These are phyloP conservation scores for Uropsilus gracilis DNA, from an alignment of 2,113 vertebrate species.

Conservation along the genomic window DNA sequence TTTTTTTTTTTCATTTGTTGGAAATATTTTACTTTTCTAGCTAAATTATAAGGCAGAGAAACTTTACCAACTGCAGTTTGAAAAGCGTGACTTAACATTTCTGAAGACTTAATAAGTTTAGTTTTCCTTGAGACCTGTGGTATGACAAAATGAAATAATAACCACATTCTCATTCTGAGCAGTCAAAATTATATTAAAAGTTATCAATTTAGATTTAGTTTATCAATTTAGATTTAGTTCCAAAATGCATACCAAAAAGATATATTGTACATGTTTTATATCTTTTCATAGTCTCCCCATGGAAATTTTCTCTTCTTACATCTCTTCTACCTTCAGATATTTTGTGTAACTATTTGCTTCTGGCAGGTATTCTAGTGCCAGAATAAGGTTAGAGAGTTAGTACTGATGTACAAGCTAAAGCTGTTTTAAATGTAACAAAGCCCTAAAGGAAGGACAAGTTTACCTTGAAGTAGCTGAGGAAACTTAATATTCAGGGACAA, in stretches of 20 bases:
- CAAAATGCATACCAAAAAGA: neutral
- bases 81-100: neutral
- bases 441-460: conserved; percentile 14
- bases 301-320: neutral
- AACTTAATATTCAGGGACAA: conserved; percentile 52
- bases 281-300: neutral
- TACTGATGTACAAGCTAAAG: neutral
- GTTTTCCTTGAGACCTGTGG: conserved; percentile 29
- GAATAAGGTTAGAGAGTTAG: conserved; percentile 40
- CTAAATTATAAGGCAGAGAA: neutral
- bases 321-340: neutral
- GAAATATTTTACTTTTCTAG: conserved; percentile 39
- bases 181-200: neutral
- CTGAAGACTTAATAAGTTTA: neutral
- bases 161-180: neutral
- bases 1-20: neutral
- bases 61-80: conserved; percentile 11
- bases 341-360: neutral
- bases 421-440: conserved; percentile 18
- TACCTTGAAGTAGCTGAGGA: conserved; percentile 57
- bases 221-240: neutral
- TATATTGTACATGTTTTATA: neutral
- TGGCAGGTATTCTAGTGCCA: neutral
- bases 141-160: conserved; percentile 23
- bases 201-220: no score